Conservation (phyloP, 2,888 invertebrate species). For the Lithophane ornitopus region DNA sequence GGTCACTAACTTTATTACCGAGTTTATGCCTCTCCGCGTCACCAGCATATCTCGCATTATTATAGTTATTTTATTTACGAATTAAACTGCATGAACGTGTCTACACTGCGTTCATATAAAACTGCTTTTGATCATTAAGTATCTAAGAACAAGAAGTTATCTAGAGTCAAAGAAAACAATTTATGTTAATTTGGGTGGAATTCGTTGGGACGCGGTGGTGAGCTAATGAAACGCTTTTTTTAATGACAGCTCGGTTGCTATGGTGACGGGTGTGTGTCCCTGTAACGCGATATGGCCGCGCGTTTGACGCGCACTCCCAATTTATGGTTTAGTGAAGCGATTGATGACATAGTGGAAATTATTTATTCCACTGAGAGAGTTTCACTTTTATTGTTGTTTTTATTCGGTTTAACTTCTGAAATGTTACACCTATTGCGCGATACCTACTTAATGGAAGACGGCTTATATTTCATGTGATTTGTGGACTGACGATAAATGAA, state of each 20-base stretch:
- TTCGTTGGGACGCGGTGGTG: constrained; percentile 52
- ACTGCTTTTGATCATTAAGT: constrained; percentile 35
- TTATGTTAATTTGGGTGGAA: constrained; percentile 63
- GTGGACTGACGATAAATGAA: constrained; percentile 50
- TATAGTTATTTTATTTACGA: constrained; percentile 71
- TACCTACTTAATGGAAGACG: constrained; percentile 61
- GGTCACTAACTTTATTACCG: constrained; percentile 79
- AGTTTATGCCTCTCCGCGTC: constrained; percentile 64
- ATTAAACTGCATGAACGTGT: constrained; percentile 45
- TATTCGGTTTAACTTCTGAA: constrained; percentile 76
- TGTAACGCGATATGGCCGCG: constrained; percentile 79
- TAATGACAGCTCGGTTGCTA: constrained; percentile 74
- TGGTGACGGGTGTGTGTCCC: constrained; percentile 73
- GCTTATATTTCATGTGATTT: constrained; percentile 66
- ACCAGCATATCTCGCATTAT: constrained; percentile 60
- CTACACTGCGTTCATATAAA: constrained; percentile 24
- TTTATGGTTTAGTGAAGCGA: constrained; percentile 84
- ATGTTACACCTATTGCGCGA: constrained; percentile 72
- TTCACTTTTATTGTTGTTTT: constrained; percentile 79
- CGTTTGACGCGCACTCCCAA: constrained; percentile 80
- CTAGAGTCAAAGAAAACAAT: constrained; percentile 56
- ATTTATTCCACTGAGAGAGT: constrained; percentile 81
- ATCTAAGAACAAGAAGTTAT: constrained; percentile 49
- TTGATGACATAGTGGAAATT: constrained; percentile 85
- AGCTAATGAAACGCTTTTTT: constrained; percentile 67